Conservation (phyloP, 2,113 vertebrate species). For the Passer domesticus region DNA sequence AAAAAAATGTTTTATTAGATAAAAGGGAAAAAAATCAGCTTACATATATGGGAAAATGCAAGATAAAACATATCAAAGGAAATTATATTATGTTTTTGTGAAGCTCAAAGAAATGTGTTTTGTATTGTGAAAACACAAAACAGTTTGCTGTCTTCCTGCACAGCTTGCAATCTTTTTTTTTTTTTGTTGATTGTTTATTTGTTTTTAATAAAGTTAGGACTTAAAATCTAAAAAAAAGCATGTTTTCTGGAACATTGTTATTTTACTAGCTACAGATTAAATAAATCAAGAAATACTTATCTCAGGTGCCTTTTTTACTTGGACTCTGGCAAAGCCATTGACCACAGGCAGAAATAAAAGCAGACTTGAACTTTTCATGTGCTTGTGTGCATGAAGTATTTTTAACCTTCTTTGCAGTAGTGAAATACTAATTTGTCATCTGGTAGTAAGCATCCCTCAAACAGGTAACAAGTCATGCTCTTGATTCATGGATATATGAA, state of each 20-base stretch:
- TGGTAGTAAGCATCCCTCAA: not conserved
- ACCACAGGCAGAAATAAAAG: not conserved
- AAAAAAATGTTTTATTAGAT: not conserved
- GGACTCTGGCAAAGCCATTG: not conserved
- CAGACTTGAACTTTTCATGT: not conserved
- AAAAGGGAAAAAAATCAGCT: not conserved
- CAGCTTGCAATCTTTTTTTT: slow-evolving; percentile 11
- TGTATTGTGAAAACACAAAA: slow-evolving; percentile 15
- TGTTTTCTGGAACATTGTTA: slow-evolving; percentile 3
- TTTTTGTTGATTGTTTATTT: not conserved
- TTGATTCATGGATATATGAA: not conserved
- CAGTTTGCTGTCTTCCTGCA: slow-evolving; percentile 22
- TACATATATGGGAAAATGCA: slow-evolving; percentile 29
- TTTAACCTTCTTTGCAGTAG: not conserved
- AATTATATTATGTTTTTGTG: slow-evolving; percentile 32
- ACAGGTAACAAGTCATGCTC: not conserved
- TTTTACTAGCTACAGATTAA: not conserved
- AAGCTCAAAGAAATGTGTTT: slow-evolving; percentile 24
- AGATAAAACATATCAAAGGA: slow-evolving; percentile 47
- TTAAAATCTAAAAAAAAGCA: not conserved
- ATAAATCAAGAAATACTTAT: not conserved
- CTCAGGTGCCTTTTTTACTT: not conserved
- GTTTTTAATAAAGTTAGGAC: not conserved
- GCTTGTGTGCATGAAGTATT: not conserved
- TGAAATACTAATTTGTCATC: not conserved